phyloP scores from a whole-genome alignment of 1,140 invertebrate genomes.

The Caenorhabditis briggsae region DNA sequence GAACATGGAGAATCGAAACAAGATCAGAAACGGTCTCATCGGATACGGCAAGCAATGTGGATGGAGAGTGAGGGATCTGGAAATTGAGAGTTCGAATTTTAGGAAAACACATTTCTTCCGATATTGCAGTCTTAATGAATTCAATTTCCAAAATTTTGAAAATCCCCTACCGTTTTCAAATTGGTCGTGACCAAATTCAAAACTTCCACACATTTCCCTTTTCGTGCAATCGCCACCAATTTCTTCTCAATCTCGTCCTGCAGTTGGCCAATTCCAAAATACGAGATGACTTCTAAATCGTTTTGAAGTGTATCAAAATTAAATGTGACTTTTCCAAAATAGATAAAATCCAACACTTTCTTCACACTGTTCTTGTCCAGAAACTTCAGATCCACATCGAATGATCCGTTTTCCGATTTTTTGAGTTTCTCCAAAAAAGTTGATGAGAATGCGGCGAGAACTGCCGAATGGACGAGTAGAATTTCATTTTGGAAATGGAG shows the following conservation, averaged over 20 bases:
- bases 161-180: conserved; percentile 26
- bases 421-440: conserved; percentile 1
- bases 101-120: too few relatives aligned
- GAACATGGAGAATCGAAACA: conserved; percentile 16
- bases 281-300: neutral
- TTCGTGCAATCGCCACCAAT: neutral
- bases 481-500: neutral
- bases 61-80: conserved; percentile 38
- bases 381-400: conserved; percentile 17
- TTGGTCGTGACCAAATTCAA: conserved; percentile 36
- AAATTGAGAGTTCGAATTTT: too few relatives aligned
- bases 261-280: neutral
- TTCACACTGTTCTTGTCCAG: neutral
- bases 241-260: conserved; percentile 42
- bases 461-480: neutral
- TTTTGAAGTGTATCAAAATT: neutral
- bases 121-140: too few relatives aligned
- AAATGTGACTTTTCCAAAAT: conserved; percentile 17
- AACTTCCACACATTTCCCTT: conserved; percentile 34
- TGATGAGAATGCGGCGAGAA: neutral
- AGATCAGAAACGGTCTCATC: conserved; percentile 11
- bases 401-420: neutral
- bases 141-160: too few relatives aligned
- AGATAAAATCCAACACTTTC: conserved; percentile 19
- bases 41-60: neutral